Evolutionary conservation across 1,140 invertebrate species (phyloP), one percentile per base, ranked within the genome.

Genomic region (Stratiolaelaps scimitus): DNA sequence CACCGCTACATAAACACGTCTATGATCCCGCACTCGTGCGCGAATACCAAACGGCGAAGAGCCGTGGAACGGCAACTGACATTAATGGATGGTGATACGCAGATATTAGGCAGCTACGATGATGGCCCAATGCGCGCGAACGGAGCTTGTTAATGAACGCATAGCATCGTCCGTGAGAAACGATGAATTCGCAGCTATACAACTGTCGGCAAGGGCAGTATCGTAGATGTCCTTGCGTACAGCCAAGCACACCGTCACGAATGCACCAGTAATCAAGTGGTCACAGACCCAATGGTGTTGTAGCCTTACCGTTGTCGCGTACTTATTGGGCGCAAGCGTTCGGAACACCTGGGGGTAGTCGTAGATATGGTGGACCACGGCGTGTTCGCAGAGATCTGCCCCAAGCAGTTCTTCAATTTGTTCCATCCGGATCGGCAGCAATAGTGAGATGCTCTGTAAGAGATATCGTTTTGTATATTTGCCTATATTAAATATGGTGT

Each of bases 311-410:
- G 13, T 13, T n/a, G 13, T 13, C 44, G 44, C 13, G 13, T 45
- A 45, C n/a, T 45, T 45, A n/a, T n/a, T 45, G 13, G 44, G 44
- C 13, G 44, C 13, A 13, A 45, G n/a, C n/a, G 13, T 45, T 13
- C 44, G 44, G 44, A 45, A 45, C 13, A 45, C 44, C 13, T 13
- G 13, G 13, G 13, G 13, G 26, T 69, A 70, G 53, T 70, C 67
- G 17, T 70, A 70, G 15, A 67, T 66, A 1, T 67, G 60, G 44
- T 70, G 67, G 20, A 46, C 47, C 17, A 70, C 68, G 17, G 65
- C 45, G n/a, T 69, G 69, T 44, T 70, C 69, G 29, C 43, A 67
- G 28, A 67, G 69, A 48, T 70, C 69, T 17, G 69, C 69, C 1
- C 69, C 69, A 20, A 70, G 28, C 19, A 65, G 43, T 46, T 70